Percentiles rank a stretch among this genome's conserved stretches.
phyloP scores from a whole-genome alignment of 2,888 invertebrate genomes.

The Meteorus colon region DNA sequence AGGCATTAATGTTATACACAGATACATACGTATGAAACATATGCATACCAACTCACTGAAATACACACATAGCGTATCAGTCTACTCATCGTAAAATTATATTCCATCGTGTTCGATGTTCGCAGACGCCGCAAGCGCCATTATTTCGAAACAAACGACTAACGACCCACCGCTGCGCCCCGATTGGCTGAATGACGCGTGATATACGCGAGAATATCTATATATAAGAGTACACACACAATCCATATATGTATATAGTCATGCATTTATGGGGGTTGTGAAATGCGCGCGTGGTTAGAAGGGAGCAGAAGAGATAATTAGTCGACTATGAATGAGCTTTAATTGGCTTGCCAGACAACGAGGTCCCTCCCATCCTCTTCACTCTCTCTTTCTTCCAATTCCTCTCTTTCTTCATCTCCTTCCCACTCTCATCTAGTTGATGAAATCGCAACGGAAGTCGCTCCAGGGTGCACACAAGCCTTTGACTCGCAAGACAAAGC shows the following conservation, averaged over 20 bases:
- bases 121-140: slow-evolving; percentile 54
- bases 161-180: slow-evolving; percentile 63
- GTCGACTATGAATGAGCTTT: slow-evolving; percentile 68
- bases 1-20: slow-evolving; percentile 28
- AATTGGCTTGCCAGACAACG: slow-evolving; percentile 60
- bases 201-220: slow-evolving; percentile 56
- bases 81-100: slow-evolving; percentile 48
- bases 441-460: slow-evolving; percentile 58
- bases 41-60: neutral
- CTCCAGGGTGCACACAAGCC: slow-evolving; percentile 54
- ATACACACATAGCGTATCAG: too few species aligned
- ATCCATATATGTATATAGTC: slow-evolving; percentile 29
- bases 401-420: slow-evolving; percentile 37
- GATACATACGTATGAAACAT: slow-evolving; percentile 7
- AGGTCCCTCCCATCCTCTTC: slow-evolving; percentile 17
- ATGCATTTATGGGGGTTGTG: slow-evolving; percentile 32
- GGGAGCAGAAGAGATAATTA: slow-evolving; percentile 64
- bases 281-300: slow-evolving; percentile 40
- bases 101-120: slow-evolving; percentile 45
- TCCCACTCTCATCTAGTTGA: slow-evolving; percentile 56
- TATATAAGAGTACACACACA: neutral
- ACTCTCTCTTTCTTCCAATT: slow-evolving; percentile 3
- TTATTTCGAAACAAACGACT: slow-evolving; percentile 69
- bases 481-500: slow-evolving; percentile 65
- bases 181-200: slow-evolving; percentile 65